phyloP scores from a whole-genome alignment of 2,113 vertebrate species.

The Limanda limanda region DNA sequence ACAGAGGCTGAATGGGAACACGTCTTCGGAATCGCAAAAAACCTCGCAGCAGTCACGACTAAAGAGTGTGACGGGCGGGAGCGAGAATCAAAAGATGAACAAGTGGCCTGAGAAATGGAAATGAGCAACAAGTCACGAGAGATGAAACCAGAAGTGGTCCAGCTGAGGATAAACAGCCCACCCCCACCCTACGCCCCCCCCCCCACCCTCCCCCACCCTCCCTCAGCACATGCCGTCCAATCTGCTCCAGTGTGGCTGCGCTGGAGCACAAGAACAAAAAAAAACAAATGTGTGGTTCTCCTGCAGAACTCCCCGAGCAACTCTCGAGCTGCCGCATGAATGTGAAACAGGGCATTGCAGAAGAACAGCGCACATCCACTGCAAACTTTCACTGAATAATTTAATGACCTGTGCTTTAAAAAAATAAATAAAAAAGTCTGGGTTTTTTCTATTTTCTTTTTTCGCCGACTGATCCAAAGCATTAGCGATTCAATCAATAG shows the following conservation, averaged over 20 bases:
- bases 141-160: slow-evolving; percentile 10
- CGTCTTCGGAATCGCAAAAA: slow-evolving; percentile 37
- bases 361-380: slow-evolving; percentile 45
- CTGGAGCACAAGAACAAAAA: slow-evolving; percentile 29
- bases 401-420: slow-evolving; percentile 46
- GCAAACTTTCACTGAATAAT: slow-evolving; percentile 69
- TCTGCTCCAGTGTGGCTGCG: slow-evolving; percentile 15
- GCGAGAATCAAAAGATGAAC: slow-evolving; percentile 37
- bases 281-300: slow-evolving; percentile 38
- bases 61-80: slow-evolving; percentile 30
- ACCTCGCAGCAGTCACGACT: slow-evolving; percentile 41
- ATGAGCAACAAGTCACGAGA: slow-evolving; percentile 14
- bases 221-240: slow-evolving; percentile 6
- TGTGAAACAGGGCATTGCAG: slow-evolving; percentile 54
- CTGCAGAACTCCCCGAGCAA: slow-evolving; percentile 35
- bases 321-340: slow-evolving; percentile 37
- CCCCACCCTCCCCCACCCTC: background rate
- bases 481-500: slow-evolving; percentile 13
- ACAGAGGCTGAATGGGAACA: slow-evolving; percentile 30
- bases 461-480: slow-evolving; percentile 18
- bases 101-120: slow-evolving; percentile 20
- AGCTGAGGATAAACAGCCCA: background rate
- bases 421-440: slow-evolving; percentile 17
- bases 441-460: slow-evolving; percentile 21
- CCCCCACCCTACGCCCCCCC: background rate